Base-by-base conservation (phyloP, 1,140 invertebrate genomes). In the Tribolium madens region DNA sequence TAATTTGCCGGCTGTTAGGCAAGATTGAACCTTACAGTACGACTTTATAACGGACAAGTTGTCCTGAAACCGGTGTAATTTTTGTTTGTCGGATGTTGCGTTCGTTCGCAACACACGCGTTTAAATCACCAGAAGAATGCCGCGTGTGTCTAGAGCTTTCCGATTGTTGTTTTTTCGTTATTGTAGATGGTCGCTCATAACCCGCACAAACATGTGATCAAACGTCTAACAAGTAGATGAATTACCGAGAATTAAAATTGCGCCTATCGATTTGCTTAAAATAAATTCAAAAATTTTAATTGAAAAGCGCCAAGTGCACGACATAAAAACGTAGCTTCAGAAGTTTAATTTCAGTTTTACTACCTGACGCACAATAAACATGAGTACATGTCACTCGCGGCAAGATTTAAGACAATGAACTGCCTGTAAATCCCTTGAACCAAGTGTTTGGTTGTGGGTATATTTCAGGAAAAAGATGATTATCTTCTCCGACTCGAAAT, bases 401-500 rank as follows among this genome's bases (percentile, higher is more conserved):
- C 15, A 31, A 60, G 53, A 60, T 60, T 60, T 60, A 60, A 60
- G 53, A 60, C 53, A 60, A 60, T 60, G 53, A 60, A 60, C 17
- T 60, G 53, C 17, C 53, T 60, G 53, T 60, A 60, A 60, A 60
- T 60, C 53, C 26, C 53, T 9, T 6, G 53, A 60, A 31, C 26
- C 53, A 21, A 17, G 53, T 21, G 53, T 21, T 10, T 60, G 21
- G 21, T 26, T 26, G 21, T 26, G 6, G 21, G 21, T 26, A 26
- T 26, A 26, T 26, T 26, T 26, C 21, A 26, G 21, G 21, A 26
- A 26, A 21, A 26, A 26, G 21, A 26, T 26, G 21, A 4, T 26
- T 26, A 26, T 26, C 21, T 1, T 5, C 14, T n/a, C 10, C 48
- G 48, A 84, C 83, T 84, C 84, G 82, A 84, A 84, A 84, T 84